Percentiles rank a stretch among this genome's conserved stretches.
Evolutionary conservation across 2,113 vertebrate species (phyloP).

Genomic region (Ammospiza nelsoni): DNA sequence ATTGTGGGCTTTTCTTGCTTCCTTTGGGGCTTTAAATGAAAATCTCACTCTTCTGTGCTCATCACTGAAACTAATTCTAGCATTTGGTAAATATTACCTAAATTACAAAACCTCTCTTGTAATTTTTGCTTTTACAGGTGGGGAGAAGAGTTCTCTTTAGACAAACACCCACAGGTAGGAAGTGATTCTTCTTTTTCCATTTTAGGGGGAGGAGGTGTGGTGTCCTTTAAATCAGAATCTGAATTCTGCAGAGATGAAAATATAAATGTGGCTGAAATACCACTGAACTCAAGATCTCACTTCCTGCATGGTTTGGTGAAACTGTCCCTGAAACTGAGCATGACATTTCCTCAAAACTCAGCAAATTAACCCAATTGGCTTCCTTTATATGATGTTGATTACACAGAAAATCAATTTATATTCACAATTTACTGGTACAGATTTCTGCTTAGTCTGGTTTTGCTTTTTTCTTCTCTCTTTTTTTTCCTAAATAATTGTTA

Average conservation of each 20-base stretch:
- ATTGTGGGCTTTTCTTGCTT: not conserved
- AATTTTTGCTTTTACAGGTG: constrained; percentile 77
- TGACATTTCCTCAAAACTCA: not conserved
- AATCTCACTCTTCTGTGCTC: not conserved
- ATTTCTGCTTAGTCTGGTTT: not conserved
- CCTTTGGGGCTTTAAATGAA: not conserved
- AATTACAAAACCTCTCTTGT: not conserved
- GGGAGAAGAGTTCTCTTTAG: constrained; percentile 93
- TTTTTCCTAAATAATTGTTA: not conserved
- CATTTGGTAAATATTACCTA: not conserved
- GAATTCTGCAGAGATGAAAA: not conserved
- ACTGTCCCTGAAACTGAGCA: not conserved
- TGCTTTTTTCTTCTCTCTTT: not conserved
- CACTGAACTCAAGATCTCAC: not conserved
- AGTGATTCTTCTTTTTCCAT: not conserved
- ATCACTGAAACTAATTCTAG: not conserved
- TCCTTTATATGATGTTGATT: not conserved
- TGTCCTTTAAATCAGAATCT: not conserved
- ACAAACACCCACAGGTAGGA: constrained; percentile 94
- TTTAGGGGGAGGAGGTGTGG: not conserved
- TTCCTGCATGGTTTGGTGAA: not conserved
- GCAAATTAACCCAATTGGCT: not conserved
- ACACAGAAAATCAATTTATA: not conserved
- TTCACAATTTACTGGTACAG: not conserved
- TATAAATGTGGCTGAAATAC: not conserved